A percentile compares a stretch with the other conserved stretches of the same genome.
These are phyloP conservation scores for Columba guinea DNA, from an alignment of 2,797 vertebrate genomes.

Conservation along the genomic window DNA sequence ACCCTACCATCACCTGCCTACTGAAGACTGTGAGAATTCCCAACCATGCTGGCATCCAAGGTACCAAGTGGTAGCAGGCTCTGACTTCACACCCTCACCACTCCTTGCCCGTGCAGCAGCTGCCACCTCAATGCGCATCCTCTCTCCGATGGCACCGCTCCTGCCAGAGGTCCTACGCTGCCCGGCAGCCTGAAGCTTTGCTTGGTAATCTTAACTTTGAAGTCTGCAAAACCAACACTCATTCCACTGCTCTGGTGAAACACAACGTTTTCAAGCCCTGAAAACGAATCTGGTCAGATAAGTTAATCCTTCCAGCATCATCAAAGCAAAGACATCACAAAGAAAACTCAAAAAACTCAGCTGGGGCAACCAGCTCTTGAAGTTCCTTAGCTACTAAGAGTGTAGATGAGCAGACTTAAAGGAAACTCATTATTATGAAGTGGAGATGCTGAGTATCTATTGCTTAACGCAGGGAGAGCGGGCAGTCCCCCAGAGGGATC, in stretches of 20 bases:
- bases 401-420: background rate
- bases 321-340: background rate
- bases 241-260: background rate
- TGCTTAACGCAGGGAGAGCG: rapidly evolving
- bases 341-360: background rate
- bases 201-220: background rate
- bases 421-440: background rate
- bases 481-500: no score
- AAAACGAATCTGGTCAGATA: background rate
- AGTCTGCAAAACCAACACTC: background rate
- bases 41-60: background rate
- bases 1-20: background rate
- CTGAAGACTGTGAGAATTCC: background rate
- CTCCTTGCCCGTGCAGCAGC: background rate
- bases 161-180: background rate
- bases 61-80: background rate
- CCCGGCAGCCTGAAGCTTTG: background rate
- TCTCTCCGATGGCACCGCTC: background rate
- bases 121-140: background rate
- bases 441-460: background rate
- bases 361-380: background rate
- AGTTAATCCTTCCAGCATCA: background rate
- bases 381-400: background rate
- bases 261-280: background rate
- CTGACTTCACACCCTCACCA: background rate